A percentile compares a stretch with the other conserved stretches of the same genome.
phyloP scores from a whole-genome alignment of 2,888 invertebrate genomes.

The Pyrgus malvae region DNA sequence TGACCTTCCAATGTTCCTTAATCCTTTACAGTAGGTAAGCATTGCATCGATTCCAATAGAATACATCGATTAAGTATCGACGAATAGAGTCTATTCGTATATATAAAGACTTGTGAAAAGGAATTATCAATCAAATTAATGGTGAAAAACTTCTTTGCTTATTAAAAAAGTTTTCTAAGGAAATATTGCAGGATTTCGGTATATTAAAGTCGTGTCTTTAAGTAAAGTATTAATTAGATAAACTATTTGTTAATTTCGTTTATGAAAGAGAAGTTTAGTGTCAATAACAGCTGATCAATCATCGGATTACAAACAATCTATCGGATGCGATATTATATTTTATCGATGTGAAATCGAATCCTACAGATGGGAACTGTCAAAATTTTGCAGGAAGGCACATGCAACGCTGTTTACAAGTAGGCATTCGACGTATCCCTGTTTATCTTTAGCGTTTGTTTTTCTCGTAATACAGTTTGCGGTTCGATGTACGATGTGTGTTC shows the following conservation, averaged over 20 bases:
- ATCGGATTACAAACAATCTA: not conserved
- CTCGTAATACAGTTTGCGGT: conserved; percentile 42
- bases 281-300: not conserved
- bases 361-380: conserved; percentile 63
- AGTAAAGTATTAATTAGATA: no score
- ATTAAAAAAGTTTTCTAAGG: no score
- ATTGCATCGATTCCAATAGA: not conserved
- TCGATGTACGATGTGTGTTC: conserved; percentile 72
- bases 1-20: conserved; percentile 5
- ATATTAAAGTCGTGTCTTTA: no score
- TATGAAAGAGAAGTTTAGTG: not conserved
- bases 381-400: conserved; percentile 78
- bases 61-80: not conserved
- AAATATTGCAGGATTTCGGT: no score
- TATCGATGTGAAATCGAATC: conserved; percentile 41
- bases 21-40: not conserved
- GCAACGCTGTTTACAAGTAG: conserved; percentile 78
- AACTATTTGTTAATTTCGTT: no score
- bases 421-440: conserved; percentile 59
- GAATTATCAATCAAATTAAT: no score
- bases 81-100: no score
- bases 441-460: conserved; percentile 58
- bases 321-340: not conserved
- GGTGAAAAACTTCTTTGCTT: no score
- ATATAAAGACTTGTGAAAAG: no score